Percentiles rank a stretch among this genome's conserved stretches.
Conservation (phyloP, 2,888 invertebrate species). For the Hyppa rectilinea region DNA sequence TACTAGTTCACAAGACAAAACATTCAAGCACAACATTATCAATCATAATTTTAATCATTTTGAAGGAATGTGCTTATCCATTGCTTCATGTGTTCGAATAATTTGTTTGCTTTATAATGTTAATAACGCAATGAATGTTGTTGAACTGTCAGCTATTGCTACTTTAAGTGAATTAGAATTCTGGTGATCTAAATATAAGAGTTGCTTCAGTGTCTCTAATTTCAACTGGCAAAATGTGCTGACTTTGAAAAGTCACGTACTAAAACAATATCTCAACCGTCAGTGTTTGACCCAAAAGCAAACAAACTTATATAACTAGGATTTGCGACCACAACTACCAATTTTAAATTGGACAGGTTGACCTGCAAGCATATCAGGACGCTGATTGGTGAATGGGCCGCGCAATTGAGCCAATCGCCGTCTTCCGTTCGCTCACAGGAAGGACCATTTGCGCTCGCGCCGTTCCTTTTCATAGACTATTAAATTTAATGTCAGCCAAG, state of each 20-base stretch:
- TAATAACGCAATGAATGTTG: no score
- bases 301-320: slow-evolving; percentile 56
- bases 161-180: no score
- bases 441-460: slow-evolving; percentile 83
- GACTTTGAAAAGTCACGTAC: not conserved
- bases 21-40: no score
- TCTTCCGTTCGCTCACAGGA: slow-evolving; percentile 88
- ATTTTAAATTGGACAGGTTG: slow-evolving; percentile 73
- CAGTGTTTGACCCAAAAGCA: slow-evolving; percentile 37
- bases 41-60: no score
- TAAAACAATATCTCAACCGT: slow-evolving; percentile 4
- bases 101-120: no score
- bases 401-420: slow-evolving; percentile 89
- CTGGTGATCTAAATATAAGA: not conserved
- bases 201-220: not conserved
- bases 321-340: slow-evolving; percentile 67
- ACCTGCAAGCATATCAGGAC: slow-evolving; percentile 73
- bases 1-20: not conserved
- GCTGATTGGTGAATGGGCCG: slow-evolving; percentile 88
- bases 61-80: no score
- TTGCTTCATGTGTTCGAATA: no score
- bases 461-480: slow-evolving; percentile 88
- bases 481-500: slow-evolving; percentile 88
- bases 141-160: no score
- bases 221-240: not conserved